phyloP scores from a whole-genome alignment of 2,888 invertebrate genomes.

The Drosophila histrio region DNA sequence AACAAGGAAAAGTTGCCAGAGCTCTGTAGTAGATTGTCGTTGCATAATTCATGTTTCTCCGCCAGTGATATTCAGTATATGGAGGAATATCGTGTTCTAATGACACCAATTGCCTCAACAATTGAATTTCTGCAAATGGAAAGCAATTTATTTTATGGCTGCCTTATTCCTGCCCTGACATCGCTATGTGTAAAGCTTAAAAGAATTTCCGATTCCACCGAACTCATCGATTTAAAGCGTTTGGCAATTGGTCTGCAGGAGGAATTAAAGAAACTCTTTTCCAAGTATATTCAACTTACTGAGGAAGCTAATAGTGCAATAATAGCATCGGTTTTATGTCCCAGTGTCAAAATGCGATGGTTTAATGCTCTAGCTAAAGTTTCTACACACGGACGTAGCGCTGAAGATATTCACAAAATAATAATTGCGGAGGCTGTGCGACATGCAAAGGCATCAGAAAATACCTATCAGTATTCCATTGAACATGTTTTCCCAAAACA shows the following conservation, averaged over 20 bases:
- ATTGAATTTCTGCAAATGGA: slow-evolving; percentile 41
- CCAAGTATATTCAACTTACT: slow-evolving; percentile 21
- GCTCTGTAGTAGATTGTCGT: slow-evolving; percentile 29
- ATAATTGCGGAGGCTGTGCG: slow-evolving; percentile 36
- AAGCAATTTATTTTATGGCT: slow-evolving; percentile 41
- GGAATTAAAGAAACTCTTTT: slow-evolving; percentile 20
- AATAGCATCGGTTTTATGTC: slow-evolving; percentile 47
- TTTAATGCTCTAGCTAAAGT: slow-evolving; percentile 35
- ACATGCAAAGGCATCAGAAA: slow-evolving; percentile 39
- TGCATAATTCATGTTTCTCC: slow-evolving; percentile 39
- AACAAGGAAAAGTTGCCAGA: slow-evolving; percentile 32
- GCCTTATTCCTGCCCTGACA: slow-evolving; percentile 41
- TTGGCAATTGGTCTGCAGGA: slow-evolving; percentile 29
- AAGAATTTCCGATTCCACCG: slow-evolving; percentile 27
- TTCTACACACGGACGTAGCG: slow-evolving; percentile 8
- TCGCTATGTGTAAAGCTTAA: slow-evolving; percentile 45
- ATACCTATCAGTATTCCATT: not conserved
- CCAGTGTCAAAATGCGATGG: slow-evolving; percentile 47
- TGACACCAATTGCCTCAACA: slow-evolving; percentile 42
- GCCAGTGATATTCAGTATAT: slow-evolving; percentile 41
- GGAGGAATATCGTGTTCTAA: slow-evolving; percentile 37
- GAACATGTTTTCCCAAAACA: not conserved
- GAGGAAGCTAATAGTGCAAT: slow-evolving; percentile 36
- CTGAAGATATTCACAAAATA: slow-evolving; percentile 37
- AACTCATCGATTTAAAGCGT: slow-evolving; percentile 20